Evolutionary conservation across 2,113 vertebrate species (phyloP).

Genomic region (Bujurquina vittata): DNA sequence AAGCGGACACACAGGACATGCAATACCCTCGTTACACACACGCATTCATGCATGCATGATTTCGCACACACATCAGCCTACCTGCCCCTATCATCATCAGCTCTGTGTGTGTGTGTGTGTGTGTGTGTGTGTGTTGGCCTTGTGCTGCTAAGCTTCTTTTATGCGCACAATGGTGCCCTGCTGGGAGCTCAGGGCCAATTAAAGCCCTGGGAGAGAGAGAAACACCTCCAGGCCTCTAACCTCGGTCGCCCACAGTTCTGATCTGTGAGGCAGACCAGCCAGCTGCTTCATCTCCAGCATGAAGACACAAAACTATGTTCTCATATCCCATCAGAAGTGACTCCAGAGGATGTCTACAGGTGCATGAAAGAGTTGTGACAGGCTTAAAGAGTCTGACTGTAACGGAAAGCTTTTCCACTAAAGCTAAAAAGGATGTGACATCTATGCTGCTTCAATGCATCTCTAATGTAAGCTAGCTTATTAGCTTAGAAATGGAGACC

Average conservation of each 20-base stretch:
- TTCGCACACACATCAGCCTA: not conserved
- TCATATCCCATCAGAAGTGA: not conserved
- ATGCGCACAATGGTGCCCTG: conserved; percentile 35
- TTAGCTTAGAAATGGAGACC: not conserved
- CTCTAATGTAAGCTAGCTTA: accelerated
- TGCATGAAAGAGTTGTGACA: not conserved
- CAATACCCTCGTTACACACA: not conserved
- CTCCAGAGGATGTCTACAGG: not conserved
- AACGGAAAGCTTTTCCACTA: not conserved
- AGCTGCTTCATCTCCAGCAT: conserved; percentile 6
- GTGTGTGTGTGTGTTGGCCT: conserved; percentile 6
- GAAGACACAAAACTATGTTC: not conserved
- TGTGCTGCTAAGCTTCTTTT: conserved; percentile 57
- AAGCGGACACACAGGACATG: conserved; percentile 12
- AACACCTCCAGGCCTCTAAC: conserved; percentile 12
- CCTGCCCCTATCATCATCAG: not conserved
- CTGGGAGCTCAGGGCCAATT: conserved; percentile 55
- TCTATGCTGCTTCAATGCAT: not conserved
- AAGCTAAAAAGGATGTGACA: not conserved
- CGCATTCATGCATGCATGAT: conserved; percentile 1
- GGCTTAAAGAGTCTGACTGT: no score
- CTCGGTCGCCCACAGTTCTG: conserved; percentile 4
- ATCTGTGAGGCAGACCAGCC: not conserved
- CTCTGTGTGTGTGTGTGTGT: not conserved
- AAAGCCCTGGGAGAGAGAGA: conserved; percentile 35